These are phyloP conservation scores for Thermophis baileyi DNA, from an alignment of 2,113 vertebrate species.

Conservation along the genomic window DNA sequence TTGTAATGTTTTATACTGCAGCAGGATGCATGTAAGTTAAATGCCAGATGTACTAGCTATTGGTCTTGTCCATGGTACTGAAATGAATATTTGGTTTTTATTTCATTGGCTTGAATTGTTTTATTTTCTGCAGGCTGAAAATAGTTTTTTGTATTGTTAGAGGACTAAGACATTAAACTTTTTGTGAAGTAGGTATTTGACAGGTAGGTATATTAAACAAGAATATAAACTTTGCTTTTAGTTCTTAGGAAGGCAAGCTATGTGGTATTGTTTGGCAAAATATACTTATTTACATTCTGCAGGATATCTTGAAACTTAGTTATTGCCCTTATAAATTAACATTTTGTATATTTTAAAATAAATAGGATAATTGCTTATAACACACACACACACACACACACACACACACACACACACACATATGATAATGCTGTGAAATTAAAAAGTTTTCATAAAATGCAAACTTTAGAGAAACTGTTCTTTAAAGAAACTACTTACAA, in stretches of 20 bases:
- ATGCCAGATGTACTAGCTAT: fast-evolving
- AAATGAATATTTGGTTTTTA: not conserved
- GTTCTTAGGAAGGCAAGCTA: not conserved
- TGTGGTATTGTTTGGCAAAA: not conserved
- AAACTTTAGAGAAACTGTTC: conserved; percentile 22
- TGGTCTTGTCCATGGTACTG: conserved; percentile 65
- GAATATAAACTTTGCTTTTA: not conserved
- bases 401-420: too few species aligned
- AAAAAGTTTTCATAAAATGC: conserved; percentile 44
- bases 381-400: too few species aligned
- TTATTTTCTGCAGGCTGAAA: not conserved
- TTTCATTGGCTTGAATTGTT: not conserved
- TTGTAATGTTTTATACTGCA: not conserved
- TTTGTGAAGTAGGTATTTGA: not conserved
- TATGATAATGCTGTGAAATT: conserved; percentile 44
- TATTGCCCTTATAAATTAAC: not conserved
- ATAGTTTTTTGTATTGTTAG: not conserved
- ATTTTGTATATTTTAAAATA: too few species aligned
- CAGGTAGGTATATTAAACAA: not conserved
- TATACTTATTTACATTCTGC: not conserved
- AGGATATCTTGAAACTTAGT: not conserved
- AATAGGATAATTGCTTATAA: too few species aligned
- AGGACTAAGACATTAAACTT: not conserved
- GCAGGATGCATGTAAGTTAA: fast-evolving
- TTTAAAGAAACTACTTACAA: conserved; percentile 13